Conservation (phyloP, 2,113 vertebrate species). For the Upupa epops region DNA sequence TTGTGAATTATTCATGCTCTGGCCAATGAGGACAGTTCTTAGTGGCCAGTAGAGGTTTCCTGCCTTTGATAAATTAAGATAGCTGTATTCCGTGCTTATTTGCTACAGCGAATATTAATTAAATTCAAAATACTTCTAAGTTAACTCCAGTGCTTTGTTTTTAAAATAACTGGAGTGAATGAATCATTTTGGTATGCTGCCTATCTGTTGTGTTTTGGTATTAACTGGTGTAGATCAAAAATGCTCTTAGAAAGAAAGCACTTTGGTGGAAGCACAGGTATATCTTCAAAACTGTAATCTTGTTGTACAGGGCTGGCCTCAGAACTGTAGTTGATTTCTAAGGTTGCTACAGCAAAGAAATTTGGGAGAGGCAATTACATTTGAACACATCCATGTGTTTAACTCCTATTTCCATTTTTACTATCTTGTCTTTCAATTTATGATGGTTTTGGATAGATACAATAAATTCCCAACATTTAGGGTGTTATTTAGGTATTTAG, state of each 20-base stretch:
- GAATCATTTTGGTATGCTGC: background rate
- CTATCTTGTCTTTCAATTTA: background rate
- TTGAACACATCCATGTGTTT: background rate
- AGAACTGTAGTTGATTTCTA: background rate
- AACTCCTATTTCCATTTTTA: background rate
- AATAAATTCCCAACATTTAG: background rate
- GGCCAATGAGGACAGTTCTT: background rate
- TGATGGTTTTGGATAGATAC: background rate
- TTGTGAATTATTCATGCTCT: conserved; percentile 50
- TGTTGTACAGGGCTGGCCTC: background rate
- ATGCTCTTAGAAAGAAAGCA: background rate
- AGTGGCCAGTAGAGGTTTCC: background rate
- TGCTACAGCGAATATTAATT: background rate
- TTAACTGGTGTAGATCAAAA: background rate
- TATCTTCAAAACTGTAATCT: background rate
- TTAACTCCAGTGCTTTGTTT: background rate
- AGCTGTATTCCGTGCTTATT: background rate
- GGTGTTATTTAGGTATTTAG: background rate
- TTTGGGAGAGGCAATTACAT: background rate
- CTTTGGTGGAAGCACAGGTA: background rate
- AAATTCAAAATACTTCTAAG: background rate
- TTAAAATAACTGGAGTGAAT: background rate
- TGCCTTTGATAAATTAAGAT: background rate
- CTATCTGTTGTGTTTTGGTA: background rate
- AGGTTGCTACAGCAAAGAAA: background rate